Evolutionary conservation across 2,113 vertebrate genomes (phyloP).

Genomic region (Scomber japonicus): DNA sequence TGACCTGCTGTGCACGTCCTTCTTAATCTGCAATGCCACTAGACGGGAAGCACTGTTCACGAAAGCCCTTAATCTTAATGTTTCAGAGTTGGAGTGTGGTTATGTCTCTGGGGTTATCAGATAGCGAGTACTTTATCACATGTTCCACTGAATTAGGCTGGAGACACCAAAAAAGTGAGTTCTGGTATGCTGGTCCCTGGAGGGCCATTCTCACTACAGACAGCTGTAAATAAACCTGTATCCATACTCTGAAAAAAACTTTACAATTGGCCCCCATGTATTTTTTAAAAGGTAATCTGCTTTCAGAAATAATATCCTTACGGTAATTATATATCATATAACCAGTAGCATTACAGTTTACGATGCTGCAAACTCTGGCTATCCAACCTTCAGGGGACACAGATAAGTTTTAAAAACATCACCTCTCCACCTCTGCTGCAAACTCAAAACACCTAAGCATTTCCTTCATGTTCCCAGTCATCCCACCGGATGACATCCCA

Average conservation of each 20-base stretch:
- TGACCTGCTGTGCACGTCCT: slow-evolving; percentile 29
- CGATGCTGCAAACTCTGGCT: slow-evolving; percentile 19
- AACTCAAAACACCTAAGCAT: slow-evolving; percentile 25
- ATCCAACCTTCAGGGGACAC: slow-evolving; percentile 26
- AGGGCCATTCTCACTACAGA: neutral
- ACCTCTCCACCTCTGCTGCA: slow-evolving; percentile 47
- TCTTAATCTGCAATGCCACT: slow-evolving; percentile 35
- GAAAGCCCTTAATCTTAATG: slow-evolving; percentile 50
- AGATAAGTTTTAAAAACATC: slow-evolving; percentile 23
- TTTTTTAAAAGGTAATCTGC: neutral
- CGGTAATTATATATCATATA: neutral
- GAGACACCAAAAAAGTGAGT: slow-evolving; percentile 13
- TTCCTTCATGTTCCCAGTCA: slow-evolving; percentile 34
- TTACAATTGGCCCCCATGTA: neutral
- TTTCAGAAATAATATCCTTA: neutral
- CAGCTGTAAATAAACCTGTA: slow-evolving; percentile 5
- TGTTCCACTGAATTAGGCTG: slow-evolving; percentile 39
- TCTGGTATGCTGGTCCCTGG: neutral
- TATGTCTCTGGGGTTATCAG: slow-evolving; percentile 53
- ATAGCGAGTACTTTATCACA: slow-evolving; percentile 48
- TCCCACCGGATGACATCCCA: slow-evolving; percentile 14
- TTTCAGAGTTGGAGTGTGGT: slow-evolving; percentile 40
- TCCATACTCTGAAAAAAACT: neutral
- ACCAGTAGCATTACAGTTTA: neutral
- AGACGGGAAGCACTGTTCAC: slow-evolving; percentile 22